Percentiles rank a stretch among this genome's conserved stretches.
phyloP scores from a whole-genome alignment of 2,888 invertebrate species.

The Pyralis farinalis region DNA sequence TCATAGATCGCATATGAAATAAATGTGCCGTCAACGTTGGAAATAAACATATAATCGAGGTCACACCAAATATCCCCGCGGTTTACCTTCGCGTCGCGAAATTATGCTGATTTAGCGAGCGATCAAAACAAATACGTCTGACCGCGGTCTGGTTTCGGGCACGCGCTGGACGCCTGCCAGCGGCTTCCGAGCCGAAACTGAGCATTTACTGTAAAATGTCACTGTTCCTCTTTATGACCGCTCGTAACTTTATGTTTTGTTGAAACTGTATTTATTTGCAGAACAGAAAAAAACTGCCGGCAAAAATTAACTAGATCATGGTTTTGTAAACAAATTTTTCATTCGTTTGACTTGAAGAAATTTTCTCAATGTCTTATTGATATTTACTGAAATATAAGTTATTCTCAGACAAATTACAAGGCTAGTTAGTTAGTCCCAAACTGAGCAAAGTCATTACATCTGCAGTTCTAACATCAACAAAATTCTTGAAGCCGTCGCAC shows the following conservation, averaged over 20 bases:
- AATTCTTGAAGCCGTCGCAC: no score
- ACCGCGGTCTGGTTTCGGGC: slow-evolving; percentile 30
- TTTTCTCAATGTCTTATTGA: no score
- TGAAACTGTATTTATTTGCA: neutral
- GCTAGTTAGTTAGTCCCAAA: no score
- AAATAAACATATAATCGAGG: neutral
- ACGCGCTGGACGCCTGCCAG: slow-evolving; percentile 18
- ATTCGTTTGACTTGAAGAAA: neutral
- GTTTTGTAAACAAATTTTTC: neutral
- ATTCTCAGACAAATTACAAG: no score
- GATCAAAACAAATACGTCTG: slow-evolving; percentile 32
- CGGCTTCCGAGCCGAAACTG: neutral
- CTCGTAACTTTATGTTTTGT: slow-evolving; percentile 7
- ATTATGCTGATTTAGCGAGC: neutral
- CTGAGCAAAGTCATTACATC: no score
- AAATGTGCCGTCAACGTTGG: neutral
- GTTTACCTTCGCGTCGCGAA: neutral
- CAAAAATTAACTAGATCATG: neutral
- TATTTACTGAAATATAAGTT: no score
- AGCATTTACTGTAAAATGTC: slow-evolving; percentile 15
- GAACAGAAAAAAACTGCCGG: neutral
- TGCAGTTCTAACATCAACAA: no score
- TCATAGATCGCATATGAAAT: neutral
- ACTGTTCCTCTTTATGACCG: slow-evolving; percentile 2
- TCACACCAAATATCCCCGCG: neutral